Evolutionary conservation across 2,888 invertebrate genomes (phyloP).

Genomic region (Camptogramma bilineatum): DNA sequence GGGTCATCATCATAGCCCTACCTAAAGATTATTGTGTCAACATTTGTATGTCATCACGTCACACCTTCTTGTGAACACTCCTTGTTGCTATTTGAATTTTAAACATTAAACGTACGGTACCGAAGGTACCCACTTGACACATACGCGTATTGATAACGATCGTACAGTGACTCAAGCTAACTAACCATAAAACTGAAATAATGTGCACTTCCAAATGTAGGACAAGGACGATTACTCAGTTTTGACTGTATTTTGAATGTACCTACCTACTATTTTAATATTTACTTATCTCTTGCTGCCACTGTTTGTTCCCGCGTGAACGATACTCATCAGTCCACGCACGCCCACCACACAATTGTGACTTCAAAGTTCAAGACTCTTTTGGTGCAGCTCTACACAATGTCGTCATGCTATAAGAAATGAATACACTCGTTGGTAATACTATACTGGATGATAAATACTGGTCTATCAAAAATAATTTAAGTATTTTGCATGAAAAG

Average conservation of each 20-base stretch:
- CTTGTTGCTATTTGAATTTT: constrained; percentile 14
- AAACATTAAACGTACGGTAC: neutral
- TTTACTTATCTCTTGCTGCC: neutral
- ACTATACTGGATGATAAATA: too few species aligned
- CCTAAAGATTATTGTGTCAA: neutral
- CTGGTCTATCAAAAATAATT: too few species aligned
- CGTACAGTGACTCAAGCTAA: constrained; percentile 12
- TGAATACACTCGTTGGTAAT: too few species aligned
- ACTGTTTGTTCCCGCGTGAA: too few species aligned
- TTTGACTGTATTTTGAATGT: neutral
- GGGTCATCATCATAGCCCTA: neutral
- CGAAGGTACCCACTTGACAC: neutral
- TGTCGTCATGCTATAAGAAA: too few species aligned
- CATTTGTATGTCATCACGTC: constrained; percentile 8
- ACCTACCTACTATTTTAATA: neutral
- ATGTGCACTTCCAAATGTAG: constrained; percentile 20
- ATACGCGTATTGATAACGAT: constrained; percentile 17
- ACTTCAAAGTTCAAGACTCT: too few species aligned
- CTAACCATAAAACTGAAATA: constrained; percentile 24
- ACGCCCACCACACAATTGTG: too few species aligned
- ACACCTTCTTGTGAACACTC: constrained; percentile 13
- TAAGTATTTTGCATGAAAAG: too few species aligned
- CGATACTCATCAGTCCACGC: too few species aligned
- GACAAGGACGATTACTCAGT: constrained; percentile 24
- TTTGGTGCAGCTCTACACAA: too few species aligned